phyloP scores from a whole-genome alignment of 2,888 invertebrate species.

The Cerceris rybyensis region DNA sequence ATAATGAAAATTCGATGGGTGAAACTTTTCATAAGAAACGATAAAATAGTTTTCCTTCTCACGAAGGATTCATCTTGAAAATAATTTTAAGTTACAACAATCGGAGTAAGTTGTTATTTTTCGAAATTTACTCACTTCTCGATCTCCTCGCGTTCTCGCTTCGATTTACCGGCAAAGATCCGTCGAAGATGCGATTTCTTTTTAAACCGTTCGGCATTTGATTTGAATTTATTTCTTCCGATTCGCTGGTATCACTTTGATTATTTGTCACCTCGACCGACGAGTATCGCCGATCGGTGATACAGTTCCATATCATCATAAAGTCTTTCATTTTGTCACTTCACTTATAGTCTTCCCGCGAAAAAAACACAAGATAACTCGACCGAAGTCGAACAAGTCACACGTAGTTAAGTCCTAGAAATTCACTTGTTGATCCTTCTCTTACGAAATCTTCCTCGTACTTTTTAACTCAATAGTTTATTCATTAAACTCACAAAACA shows the following conservation, averaged over 20 bases:
- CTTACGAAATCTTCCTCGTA: too few species aligned
- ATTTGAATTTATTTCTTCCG: conserved; percentile 35
- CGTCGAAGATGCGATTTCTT: conserved; percentile 82
- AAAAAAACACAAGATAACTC: background rate
- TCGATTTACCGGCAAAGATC: conserved; percentile 81
- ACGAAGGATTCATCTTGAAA: too few species aligned
- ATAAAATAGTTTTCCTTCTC: too few species aligned
- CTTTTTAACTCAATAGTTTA: too few species aligned
- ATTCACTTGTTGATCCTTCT: too few species aligned
- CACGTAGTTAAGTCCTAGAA: background rate
- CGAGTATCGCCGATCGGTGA: conserved; percentile 84
- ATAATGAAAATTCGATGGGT: too few species aligned
- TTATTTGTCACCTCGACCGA: conserved; percentile 81
- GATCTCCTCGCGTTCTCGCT: conserved; percentile 80
- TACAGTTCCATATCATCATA: conserved; percentile 84
- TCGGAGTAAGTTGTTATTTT: background rate
- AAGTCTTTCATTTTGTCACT: conserved; percentile 85
- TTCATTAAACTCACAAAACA: too few species aligned
- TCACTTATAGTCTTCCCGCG: background rate
- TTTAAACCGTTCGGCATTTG: conserved; percentile 76
- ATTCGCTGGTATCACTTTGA: conserved; percentile 50
- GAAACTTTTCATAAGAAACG: too few species aligned
- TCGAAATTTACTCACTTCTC: conserved; percentile 81
- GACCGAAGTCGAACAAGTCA: background rate
- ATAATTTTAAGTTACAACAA: background rate